These are phyloP conservation scores for Lutraria lutraria DNA, from an alignment of 2,888 invertebrate species.

Conservation along the genomic window DNA sequence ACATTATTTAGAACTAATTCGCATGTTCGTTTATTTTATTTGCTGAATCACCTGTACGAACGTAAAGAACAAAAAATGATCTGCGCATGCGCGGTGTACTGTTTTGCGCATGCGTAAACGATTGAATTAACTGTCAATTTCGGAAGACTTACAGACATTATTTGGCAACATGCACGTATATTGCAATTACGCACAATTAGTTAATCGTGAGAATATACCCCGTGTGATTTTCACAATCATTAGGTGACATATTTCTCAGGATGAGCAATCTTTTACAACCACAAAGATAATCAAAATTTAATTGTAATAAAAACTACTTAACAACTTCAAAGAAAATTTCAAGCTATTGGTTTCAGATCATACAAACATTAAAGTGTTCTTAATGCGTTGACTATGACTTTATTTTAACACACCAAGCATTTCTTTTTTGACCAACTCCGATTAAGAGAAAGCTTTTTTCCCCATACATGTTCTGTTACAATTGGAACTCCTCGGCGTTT, in stretches of 20 bases:
- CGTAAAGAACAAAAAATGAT: not conserved
- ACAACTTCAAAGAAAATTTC: constrained; percentile 12
- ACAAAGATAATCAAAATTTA: not conserved
- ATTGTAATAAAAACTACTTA: not conserved
- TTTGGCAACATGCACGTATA: not conserved
- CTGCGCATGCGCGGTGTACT: not conserved
- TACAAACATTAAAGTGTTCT: too few relatives aligned
- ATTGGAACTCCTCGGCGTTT: too few relatives aligned
- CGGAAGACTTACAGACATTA: not conserved
- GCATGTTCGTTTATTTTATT: not conserved
- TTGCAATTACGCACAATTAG: not conserved
- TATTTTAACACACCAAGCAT: too few relatives aligned
- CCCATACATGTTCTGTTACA: too few relatives aligned
- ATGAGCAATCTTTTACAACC: not conserved
- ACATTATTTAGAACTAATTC: not conserved
- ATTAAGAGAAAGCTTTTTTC: too few relatives aligned
- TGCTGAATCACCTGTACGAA: not conserved
- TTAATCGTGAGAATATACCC: not conserved
- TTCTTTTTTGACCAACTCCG: too few relatives aligned
- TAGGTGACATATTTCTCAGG: not conserved
- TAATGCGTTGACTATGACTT: too few relatives aligned
- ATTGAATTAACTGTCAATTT: not conserved
- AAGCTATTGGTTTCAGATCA: not conserved
- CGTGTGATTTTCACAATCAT: not conserved
- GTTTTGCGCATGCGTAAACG: constrained; percentile 1